phyloP scores from a whole-genome alignment of 2,113 vertebrate species.

The Stomatorhinus ivindoensis region DNA sequence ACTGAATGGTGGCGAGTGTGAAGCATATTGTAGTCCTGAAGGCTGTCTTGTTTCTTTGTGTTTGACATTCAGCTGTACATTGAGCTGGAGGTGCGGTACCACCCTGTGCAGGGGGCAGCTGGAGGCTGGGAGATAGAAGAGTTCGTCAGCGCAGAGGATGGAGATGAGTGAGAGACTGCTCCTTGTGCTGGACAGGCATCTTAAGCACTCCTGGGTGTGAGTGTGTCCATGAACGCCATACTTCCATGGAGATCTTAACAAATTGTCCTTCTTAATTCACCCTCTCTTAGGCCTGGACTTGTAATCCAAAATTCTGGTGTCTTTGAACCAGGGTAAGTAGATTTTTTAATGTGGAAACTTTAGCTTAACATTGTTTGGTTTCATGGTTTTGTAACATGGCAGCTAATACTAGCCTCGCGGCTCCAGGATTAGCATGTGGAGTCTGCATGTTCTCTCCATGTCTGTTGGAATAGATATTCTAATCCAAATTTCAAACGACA shows the following conservation, averaged over 20 bases:
- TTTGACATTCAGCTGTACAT: conserved; percentile 67
- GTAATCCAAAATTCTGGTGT: conserved; percentile 72
- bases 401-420: background rate
- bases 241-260: background rate
- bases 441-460: background rate
- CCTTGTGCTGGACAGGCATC: background rate
- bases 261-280: background rate
- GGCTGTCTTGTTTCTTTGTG: background rate
- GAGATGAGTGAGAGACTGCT: conserved; percentile 47
- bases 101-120: conserved; percentile 71
- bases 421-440: background rate
- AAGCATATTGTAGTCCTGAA: background rate
- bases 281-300: conserved; percentile 57
- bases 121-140: conserved; percentile 73
- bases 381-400: background rate
- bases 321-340: conserved; percentile 64
- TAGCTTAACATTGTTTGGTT: background rate
- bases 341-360: background rate
- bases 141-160: conserved; percentile 57
- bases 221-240: background rate
- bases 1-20: background rate
- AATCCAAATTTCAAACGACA: background rate
- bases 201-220: background rate
- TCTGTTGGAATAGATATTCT: background rate
- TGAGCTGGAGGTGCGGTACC: conserved; percentile 79